Evolutionary conservation across 2,113 vertebrate species (phyloP).

Genomic region (Ifrita kowaldi): DNA sequence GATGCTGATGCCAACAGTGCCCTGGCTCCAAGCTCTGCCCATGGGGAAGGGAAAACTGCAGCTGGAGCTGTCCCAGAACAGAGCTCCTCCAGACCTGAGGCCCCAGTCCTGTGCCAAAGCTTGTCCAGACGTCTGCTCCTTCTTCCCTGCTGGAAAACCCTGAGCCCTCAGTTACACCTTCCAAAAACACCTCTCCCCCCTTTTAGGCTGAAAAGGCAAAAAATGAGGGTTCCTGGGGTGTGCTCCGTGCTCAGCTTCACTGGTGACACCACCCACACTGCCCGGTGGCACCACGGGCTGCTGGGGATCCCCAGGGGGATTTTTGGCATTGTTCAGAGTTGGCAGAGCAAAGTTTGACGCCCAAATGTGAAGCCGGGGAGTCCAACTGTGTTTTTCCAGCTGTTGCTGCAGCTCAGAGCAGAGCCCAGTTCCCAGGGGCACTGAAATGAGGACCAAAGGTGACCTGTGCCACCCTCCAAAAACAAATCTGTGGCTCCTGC

Average conservation of each 20-base stretch:
- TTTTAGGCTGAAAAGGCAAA: neutral
- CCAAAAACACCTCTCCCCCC: neutral
- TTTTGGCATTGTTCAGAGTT: neutral
- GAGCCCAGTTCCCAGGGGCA: neutral
- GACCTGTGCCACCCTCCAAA: neutral
- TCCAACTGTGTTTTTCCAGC: neutral
- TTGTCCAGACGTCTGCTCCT: neutral
- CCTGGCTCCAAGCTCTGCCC: neutral
- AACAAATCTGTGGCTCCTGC: neutral
- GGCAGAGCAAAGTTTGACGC: neutral
- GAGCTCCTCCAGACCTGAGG: neutral
- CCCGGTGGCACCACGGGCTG: rapidly evolving
- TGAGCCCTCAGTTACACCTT: rapidly evolving
- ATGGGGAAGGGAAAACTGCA: neutral
- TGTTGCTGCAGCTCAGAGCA: neutral
- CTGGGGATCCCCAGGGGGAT: rapidly evolving
- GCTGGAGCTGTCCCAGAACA: neutral
- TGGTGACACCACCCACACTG: rapidly evolving
- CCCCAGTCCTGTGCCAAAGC: neutral
- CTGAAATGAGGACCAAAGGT: neutral
- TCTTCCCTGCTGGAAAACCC: neutral
- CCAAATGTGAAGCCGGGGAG: neutral
- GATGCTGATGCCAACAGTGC: neutral
- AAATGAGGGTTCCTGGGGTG: neutral
- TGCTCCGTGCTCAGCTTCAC: neutral